These are phyloP conservation scores for Eupithecia abbreviata DNA, from an alignment of 2,888 invertebrate genomes.

Conservation along the genomic window DNA sequence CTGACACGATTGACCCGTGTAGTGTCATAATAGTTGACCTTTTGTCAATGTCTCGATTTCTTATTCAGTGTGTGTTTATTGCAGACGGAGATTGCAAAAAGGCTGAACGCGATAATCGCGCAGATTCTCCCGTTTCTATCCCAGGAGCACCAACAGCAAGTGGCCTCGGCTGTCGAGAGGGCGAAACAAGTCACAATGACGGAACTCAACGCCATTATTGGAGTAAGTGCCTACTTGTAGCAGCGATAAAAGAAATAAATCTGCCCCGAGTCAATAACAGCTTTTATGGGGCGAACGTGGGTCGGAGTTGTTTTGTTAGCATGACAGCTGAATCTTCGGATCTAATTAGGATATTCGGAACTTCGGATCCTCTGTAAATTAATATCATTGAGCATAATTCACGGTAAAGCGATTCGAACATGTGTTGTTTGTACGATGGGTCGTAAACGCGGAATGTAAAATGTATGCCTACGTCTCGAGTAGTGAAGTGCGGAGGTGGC, in stretches of 20 bases:
- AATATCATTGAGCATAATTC: conserved; percentile 60
- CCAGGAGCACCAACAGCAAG: conserved; percentile 96
- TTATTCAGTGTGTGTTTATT: conserved; percentile 63
- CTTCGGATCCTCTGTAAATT: conserved; percentile 52
- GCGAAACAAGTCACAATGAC: conserved; percentile 98
- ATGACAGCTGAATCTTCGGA: conserved; percentile 42
- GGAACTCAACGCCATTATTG: conserved; percentile 96
- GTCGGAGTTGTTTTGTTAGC: conserved; percentile 41
- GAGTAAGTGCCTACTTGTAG: conserved; percentile 86
- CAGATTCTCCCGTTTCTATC: conserved; percentile 97
- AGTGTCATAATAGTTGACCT: conserved; percentile 40
- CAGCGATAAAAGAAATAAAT: conserved; percentile 45
- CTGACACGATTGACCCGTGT: background rate
- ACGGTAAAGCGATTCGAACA: conserved; percentile 63
- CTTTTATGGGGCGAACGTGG: conserved; percentile 45
- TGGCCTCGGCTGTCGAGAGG: conserved; percentile 95
- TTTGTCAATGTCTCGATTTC: conserved; percentile 42
- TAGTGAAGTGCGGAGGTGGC: conserved; percentile 37
- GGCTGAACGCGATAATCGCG: conserved; percentile 95
- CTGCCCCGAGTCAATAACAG: conserved; percentile 43
- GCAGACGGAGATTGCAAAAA: conserved; percentile 97
- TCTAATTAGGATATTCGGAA: conserved; percentile 40
- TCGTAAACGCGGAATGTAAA: conserved; percentile 61
- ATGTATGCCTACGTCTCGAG: conserved; percentile 36
- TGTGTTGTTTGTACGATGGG: conserved; percentile 66